Evolutionary conservation across 2,888 invertebrate species (phyloP), one percentile per base, ranked within the genome.

Genomic region (Melanotus villosus): DNA sequence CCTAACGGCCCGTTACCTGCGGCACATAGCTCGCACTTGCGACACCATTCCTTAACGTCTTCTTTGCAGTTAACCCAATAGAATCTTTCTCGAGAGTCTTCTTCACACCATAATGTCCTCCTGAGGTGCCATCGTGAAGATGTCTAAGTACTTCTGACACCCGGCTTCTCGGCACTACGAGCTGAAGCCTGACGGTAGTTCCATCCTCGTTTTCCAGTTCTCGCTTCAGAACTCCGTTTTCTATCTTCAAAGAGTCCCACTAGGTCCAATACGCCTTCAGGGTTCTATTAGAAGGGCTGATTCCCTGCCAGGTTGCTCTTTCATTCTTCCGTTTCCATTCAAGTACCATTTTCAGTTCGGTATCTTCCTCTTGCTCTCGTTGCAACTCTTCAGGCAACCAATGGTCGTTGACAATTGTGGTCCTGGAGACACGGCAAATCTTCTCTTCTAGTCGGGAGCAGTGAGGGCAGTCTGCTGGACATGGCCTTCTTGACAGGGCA

Each of bases 71-170:
- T 32, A n/a, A 32, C 32, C 32, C 32, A 32, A 6, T 6, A 32
- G 7, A 32, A 77, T 5, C 72, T 34, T 50, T 74, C 71, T 0
- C 77, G 73, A 34, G 43, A 0, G 77, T 79, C 38, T 76, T 78
- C 12, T 76, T 75, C 0, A 78, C 38, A 6, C 79, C 77, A 10
- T 78, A 75, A 58, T 80, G 78, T 12, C 76, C 77, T 16, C 76
- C 76, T 0, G 75, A 41, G 2, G 41, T 4, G 2, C 12, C 41
- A 9, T 41, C 41, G 14, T n/a, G n/a, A n/a, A n/a, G n/a, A n/a
- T n/a, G n/a, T n/a, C n/a, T n/a, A n/a, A n/a, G n/a, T n/a, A n/a
- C n/a, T n/a, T n/a, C n/a, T n/a, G n/a, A n/a, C n/a, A n/a, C n/a
- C n/a, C n/a, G n/a, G n/a, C n/a, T 41, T 2, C 32, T 32, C n/a